Base-by-base conservation (phyloP, 2,113 vertebrate species). In the Corythornis madagascariensis region DNA sequence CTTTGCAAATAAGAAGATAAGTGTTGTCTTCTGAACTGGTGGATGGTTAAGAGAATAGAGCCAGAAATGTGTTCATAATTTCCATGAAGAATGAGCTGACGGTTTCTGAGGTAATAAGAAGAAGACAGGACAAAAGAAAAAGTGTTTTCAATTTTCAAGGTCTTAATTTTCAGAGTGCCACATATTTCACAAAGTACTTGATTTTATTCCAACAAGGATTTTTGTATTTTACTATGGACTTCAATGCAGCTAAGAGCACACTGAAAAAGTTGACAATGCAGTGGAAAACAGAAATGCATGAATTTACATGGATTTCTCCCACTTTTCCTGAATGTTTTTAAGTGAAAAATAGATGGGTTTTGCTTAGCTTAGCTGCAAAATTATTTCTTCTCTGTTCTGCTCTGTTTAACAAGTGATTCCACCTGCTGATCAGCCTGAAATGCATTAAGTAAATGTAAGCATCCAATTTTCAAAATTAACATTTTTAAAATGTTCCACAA, bases 401-500 rank as follows among this genome's bases (percentile, higher is more conserved):
- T 66, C 85, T 80, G 40, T 13, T 78, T 78, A 53, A 57, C 21
- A 52, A 82, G 28, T 43, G 16, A 89, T 82, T 86, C 50, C 16
- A 52, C 28, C 72, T 80, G 33, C 25, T 59, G 63, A 75, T 72
- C 29, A 53, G 13, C 13, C 43, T 61, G 66, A 89, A 82, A 83
- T 5, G 25, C 19, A 59, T 33, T 35, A 83, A 85, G 89, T 20
- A 83, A 93, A 92, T 52, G 12, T 66, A n/a, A 95, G 55, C 45
- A 87, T 79, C 50, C 66, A 75, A 75, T 93, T 89, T 79, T 60
- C 89, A 72, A 84, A 84, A 93, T 91, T 78, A 95, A 53, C 53
- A 75, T 45, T 87, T 82, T 84, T 40, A 89, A 89, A 90, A 53
- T 11, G 45, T 79, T 82, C 48, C 59, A 75, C 78, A 45, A 13